These are phyloP conservation scores for Ceratina japonica DNA, from an alignment of 1,140 invertebrate genomes.

Conservation along the genomic window DNA sequence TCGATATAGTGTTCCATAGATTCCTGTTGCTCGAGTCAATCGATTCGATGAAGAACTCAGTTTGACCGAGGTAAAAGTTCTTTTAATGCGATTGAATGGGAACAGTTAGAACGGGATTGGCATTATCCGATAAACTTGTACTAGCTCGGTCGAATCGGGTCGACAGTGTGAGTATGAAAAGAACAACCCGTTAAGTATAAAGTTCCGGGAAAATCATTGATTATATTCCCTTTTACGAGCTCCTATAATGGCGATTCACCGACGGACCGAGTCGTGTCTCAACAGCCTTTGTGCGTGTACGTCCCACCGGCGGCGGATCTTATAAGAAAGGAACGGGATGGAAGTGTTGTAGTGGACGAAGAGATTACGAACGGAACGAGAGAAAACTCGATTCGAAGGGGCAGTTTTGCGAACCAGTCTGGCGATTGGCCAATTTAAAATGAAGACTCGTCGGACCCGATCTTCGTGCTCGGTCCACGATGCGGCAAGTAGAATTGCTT, in stretches of 20 bases:
- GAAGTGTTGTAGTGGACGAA: slow-evolving; percentile 18
- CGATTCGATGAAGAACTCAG: not conserved
- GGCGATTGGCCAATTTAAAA: slow-evolving; percentile 53
- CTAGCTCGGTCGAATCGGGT: not conserved
- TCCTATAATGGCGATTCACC: slow-evolving; percentile 19
- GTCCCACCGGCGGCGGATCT: not conserved
- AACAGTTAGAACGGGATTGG: not conserved
- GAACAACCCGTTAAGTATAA: slow-evolving; percentile 11
- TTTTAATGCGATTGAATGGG: slow-evolving; percentile 3
- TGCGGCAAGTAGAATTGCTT: slow-evolving; percentile 24
- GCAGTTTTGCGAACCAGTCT: slow-evolving; percentile 61
- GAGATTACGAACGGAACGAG: slow-evolving; percentile 37
- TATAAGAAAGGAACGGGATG: slow-evolving; percentile 12
- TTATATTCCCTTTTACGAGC: slow-evolving; percentile 33
- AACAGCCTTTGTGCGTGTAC: not conserved
- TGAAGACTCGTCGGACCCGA: slow-evolving; percentile 56
- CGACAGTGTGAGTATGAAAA: not conserved
- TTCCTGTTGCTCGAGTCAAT: not conserved
- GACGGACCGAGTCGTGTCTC: not conserved
- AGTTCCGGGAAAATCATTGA: slow-evolving; percentile 25
- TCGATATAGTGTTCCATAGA: not conserved
- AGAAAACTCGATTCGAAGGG: slow-evolving; percentile 54
- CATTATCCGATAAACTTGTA: slow-evolving; percentile 6
- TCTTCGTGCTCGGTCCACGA: slow-evolving; percentile 9
- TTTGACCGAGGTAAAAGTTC: not conserved